Percentiles rank a stretch among this genome's conserved stretches.
Conservation (phyloP, 2,113 vertebrate species). For the Microtus richardsoni region DNA sequence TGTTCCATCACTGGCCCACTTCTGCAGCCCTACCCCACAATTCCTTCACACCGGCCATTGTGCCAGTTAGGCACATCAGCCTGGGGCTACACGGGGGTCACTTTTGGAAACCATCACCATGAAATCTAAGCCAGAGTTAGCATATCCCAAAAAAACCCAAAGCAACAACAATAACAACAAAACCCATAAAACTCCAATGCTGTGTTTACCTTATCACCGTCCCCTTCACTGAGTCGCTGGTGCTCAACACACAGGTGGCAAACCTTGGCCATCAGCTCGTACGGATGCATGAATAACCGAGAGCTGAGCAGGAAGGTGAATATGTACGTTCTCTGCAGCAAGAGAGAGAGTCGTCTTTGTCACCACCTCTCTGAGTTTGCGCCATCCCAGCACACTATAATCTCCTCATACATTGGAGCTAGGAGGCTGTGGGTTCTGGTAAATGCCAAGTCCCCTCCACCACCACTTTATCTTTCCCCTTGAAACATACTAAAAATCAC, state of each 20-base stretch:
- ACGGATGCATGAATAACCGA: constrained; percentile 94
- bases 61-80: not conserved
- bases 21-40: accelerated
- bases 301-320: constrained; percentile 98
- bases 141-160: not conserved
- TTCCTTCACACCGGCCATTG: not conserved
- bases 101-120: not conserved
- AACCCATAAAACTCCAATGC: not conserved
- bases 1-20: not conserved
- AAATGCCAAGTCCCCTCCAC: not conserved
- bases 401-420: not conserved
- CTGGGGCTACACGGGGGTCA: not conserved
- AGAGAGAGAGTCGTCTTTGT: constrained; percentile 17
- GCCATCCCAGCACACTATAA: not conserved
- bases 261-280: constrained; percentile 95
- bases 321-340: constrained; percentile 93
- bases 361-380: accelerated
- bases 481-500: constrained; percentile 37
- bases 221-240: constrained; percentile 89
- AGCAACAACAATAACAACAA: not conserved
- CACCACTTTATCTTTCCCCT: not conserved
- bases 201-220: constrained; percentile 90
- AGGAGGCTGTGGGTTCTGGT: not conserved
- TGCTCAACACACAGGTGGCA: constrained; percentile 93
- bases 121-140: not conserved